Base-by-base conservation (phyloP, 2,797 vertebrate species). In the Hypotaenidia philippensis region DNA sequence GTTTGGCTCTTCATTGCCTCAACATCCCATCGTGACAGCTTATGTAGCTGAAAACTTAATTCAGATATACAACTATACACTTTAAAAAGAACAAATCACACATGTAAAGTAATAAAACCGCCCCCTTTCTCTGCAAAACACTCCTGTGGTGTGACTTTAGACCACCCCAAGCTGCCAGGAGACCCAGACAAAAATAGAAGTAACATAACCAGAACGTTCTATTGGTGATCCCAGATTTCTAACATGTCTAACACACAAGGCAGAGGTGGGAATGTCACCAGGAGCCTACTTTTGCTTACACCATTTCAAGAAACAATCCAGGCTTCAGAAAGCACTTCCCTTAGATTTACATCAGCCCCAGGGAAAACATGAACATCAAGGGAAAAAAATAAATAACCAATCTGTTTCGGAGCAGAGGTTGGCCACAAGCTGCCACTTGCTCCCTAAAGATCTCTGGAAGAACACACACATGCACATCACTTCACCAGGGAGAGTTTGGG, bases 391-490 rank as follows among this genome's bases (percentile, higher is more conserved):
- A 44, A 23, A 17, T 41, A 23, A 34, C 11, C 21, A 21, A n/a
- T 13, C 8, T 1, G 6, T 56, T 95, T 89, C 56, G 50, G 50
- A 70, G 65, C 50, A 78, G 72, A 81, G 16, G 36, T 9, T 72
- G 9, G 3, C 41, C 52, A 81, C 29, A 55, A 70, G 32, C 40
- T 88, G 53, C 32, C 22, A 60, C 5, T 4, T 16, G 49, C 34
- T 57, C 85, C 53, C 56, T n/a, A 32, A 69, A 44, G 68, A 71
- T 27, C 38, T 70, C 38, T 36, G 63, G 25, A 40, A 75, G 71
- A 49, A 20, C 18, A 29, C 0, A 3, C 34, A 19, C 1, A 8
- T 9, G 22, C 13, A 13, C 1, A 0, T 14, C 13, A 18, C 41
- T 64, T 32, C 44, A 81, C 10, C 0, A 10, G 26, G 12, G 9